Evolutionary conservation across 2,113 vertebrate genomes (phyloP), one percentile per base, ranked within the genome.

Genomic region (Climacteris rufus): DNA sequence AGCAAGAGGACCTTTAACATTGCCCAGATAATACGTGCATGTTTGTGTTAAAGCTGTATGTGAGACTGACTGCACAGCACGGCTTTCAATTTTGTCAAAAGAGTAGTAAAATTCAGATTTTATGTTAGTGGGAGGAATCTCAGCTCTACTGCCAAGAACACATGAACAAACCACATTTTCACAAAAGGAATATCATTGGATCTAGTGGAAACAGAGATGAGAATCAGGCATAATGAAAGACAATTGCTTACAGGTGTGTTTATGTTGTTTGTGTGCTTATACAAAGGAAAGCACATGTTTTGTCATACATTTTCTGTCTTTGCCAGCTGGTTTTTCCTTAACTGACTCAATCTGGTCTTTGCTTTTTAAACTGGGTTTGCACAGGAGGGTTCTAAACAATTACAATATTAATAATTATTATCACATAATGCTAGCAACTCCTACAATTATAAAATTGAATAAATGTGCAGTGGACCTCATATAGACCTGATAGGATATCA

Each of bases 241-340:
- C 28, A 93, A 92, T 95, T 85, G 18, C 89, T 94, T 94, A 31
- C 90, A 83, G 50, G 24, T 92, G 56, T 94, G 39, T 94, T 97
- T 96, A 91, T 61, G 56, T 83, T 60, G 42, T 91, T 88, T 44
- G 20, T 88, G 65, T 10, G 35, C 27, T 90, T 89, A 72, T 33
- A 88, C 35, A 93, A 93, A 96, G 27, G 44, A 94, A 71, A 95
- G 59, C 77, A 93, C 37, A 56, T 47, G 45, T 54, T 89, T 77
- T 70, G 28, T 72, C 50, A 45, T 59, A 69, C 9, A 37, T 76
- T 88, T 95, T 78, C 39, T 79, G 68, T 16, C 35, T 94, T 77
- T 97, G 47, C 24, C 80, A 95, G 80, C 13, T 86, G 47, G 6
- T 93, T 63, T 84, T 57, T 18, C 57, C 42, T 94, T 37, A 80